These are phyloP conservation scores for Tigriopus californicus DNA, from an alignment of 2,888 invertebrate species.

Conservation along the genomic window DNA sequence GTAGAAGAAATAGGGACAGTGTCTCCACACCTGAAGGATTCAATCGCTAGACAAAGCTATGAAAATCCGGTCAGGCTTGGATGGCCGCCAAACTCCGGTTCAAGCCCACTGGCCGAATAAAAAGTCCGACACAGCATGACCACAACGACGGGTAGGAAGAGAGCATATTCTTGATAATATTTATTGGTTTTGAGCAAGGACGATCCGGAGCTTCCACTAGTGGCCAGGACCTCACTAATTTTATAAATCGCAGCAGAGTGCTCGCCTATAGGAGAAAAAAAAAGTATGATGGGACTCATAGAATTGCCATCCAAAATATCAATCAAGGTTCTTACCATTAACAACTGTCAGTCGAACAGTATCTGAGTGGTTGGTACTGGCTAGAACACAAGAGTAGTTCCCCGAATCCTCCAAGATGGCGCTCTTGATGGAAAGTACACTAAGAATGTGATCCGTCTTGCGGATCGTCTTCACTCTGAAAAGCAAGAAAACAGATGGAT, in stretches of 20 bases:
- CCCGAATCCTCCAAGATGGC: constrained; percentile 8
- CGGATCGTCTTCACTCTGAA: constrained; percentile 1
- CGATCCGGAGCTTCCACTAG: too few species aligned
- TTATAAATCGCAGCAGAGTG: constrained; percentile 8
- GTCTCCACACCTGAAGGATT: too few species aligned
- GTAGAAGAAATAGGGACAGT: too few species aligned
- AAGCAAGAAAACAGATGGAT: not conserved
- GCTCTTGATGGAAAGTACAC: constrained; percentile 1
- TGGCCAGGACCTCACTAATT: not conserved
- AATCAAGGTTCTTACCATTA: not conserved
- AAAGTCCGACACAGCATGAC: too few species aligned
- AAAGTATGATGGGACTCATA: not conserved
- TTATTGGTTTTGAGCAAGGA: too few species aligned
- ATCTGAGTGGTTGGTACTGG: not conserved
- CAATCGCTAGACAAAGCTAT: too few species aligned
- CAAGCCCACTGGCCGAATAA: too few species aligned
- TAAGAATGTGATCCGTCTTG: not conserved
- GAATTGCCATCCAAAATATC: not conserved
- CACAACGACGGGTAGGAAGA: too few species aligned
- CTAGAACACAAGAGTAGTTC: constrained; percentile 2
- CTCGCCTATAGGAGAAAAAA: not conserved
- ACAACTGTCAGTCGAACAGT: constrained; percentile 3
- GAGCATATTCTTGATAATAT: too few species aligned
- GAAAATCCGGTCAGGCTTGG: too few species aligned
- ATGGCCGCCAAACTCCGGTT: too few species aligned